Base-by-base conservation (phyloP, 2,113 vertebrate species). In the Upupa epops region DNA sequence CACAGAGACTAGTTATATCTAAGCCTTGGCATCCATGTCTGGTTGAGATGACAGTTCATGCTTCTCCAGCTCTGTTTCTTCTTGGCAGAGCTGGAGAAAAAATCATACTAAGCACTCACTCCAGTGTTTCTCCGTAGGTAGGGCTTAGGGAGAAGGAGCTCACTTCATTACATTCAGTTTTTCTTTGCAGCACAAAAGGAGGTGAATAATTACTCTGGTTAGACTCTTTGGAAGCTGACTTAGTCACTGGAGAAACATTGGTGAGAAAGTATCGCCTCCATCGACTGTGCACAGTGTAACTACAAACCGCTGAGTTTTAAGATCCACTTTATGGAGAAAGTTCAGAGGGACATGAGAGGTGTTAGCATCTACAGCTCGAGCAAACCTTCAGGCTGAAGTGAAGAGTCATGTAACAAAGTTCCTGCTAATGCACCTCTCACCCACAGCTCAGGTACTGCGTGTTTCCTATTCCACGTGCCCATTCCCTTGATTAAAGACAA, bases 41-140 rank as follows among this genome's bases (percentile, higher is more conserved):
- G 22, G 18, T 29, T 26, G 32, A 79, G 61, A 32, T 13, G 48
- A 28, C 31, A 76, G 26, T 22, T 75, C 3, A 4, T 29, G 58
- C 17, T 60, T 61, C 63, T 70, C 42, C 29, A 29, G 13, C 8
- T 68, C 26, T 66, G 22, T 36, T 66, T 73, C 32, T 32, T 70
- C 14, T 34, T 69, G 77, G n/a, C 14, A 78, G n/a, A 87, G 32
- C 21, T 76, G 66, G 32, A 85, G 55, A 69, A 87, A 88, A n/a
- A 3, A 8, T 4, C 4, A 2, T 28, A 49, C 4, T 18, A 52
- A 66, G 24, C 48, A 28, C 37, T 34, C n/a, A 9, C 3, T 49
- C 31, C 29, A 45, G 13, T 31, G n/a, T 54, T 83, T 63, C 68
- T 70, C 17, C 8, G 51, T 14, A 29, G 28, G 29, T 3, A 28